Percentiles rank a stretch among this genome's conserved stretches.
phyloP scores from a whole-genome alignment of 1,140 invertebrate genomes.

The Bemisia tabaci region DNA sequence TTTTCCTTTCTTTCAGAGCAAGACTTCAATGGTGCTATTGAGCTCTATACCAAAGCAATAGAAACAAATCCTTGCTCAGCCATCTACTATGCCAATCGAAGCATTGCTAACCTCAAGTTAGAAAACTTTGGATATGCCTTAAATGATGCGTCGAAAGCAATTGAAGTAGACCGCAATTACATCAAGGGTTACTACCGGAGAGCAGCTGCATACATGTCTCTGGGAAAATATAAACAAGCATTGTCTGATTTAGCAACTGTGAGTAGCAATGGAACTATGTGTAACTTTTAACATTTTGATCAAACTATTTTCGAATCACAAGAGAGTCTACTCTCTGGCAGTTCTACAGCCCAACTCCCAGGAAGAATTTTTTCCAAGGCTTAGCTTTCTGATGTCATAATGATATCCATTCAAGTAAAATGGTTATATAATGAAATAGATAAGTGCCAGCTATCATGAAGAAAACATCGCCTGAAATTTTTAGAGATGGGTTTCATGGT shows the following conservation, averaged over 20 bases:
- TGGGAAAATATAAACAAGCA: slow-evolving; percentile 94
- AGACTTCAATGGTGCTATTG: slow-evolving; percentile 76
- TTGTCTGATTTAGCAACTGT: slow-evolving; percentile 94
- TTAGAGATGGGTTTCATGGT: too few relatives aligned
- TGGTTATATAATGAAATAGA: background rate
- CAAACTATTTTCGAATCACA: too few relatives aligned
- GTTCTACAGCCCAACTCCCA: too few relatives aligned
- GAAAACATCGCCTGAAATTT: background rate
- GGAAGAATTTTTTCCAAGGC: background rate
- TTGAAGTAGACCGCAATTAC: slow-evolving; percentile 79
- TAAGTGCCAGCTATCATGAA: background rate
- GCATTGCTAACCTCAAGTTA: slow-evolving; percentile 81
- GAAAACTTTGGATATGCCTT: slow-evolving; percentile 92
- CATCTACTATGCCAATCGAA: slow-evolving; percentile 84
- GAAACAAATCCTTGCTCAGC: slow-evolving; percentile 53
- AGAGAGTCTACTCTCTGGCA: too few relatives aligned
- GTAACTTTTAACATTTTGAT: too few relatives aligned
- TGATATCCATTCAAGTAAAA: background rate
- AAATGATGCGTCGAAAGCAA: slow-evolving; percentile 78
- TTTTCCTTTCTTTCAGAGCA: slow-evolving; percentile 72
- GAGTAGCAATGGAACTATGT: too few relatives aligned
- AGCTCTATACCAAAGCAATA: slow-evolving; percentile 84
- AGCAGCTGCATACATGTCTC: slow-evolving; percentile 90
- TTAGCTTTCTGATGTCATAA: background rate
- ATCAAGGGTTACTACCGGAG: slow-evolving; percentile 90